Percentiles rank a stretch among this genome's conserved stretches.
These are phyloP conservation scores for Ceyx margarethae DNA, from an alignment of 2,113 vertebrate genomes.

Conservation along the genomic window DNA sequence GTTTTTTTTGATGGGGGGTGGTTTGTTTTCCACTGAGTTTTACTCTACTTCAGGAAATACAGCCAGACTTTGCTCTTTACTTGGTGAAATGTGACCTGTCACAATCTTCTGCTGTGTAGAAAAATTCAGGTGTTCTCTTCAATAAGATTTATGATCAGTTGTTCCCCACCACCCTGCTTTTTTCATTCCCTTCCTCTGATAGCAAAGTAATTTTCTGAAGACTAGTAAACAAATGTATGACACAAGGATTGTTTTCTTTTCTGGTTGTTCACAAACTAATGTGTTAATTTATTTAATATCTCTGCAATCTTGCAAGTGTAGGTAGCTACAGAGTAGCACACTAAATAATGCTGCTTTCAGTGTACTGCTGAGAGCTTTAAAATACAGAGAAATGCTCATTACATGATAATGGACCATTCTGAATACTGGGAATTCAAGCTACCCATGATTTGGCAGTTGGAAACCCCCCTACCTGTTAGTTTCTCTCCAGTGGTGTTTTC, in stretches of 20 bases:
- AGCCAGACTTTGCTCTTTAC: background rate
- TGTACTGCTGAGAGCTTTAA: background rate
- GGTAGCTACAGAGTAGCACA: background rate
- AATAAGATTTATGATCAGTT: background rate
- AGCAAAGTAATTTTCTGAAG: background rate
- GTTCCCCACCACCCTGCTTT: background rate
- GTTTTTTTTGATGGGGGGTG: too few relatives aligned
- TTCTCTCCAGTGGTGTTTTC: conserved; percentile 46
- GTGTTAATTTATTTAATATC: background rate
- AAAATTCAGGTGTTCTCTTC: background rate
- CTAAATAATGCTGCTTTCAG: background rate
- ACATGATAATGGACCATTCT: background rate
- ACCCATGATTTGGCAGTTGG: background rate
- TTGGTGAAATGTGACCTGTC: background rate
- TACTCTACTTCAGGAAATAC: background rate
- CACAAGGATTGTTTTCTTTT: background rate
- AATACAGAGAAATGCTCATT: background rate
- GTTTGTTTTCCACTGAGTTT: background rate
- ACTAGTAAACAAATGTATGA: background rate
- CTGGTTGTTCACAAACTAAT: background rate
- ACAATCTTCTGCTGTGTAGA: background rate
- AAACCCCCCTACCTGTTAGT: background rate
- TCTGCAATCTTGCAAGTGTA: background rate
- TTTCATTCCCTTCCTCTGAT: background rate
- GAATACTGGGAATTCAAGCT: background rate